Base-by-base conservation (phyloP, 2,888 invertebrate species). In the Chelonus formosanus region DNA sequence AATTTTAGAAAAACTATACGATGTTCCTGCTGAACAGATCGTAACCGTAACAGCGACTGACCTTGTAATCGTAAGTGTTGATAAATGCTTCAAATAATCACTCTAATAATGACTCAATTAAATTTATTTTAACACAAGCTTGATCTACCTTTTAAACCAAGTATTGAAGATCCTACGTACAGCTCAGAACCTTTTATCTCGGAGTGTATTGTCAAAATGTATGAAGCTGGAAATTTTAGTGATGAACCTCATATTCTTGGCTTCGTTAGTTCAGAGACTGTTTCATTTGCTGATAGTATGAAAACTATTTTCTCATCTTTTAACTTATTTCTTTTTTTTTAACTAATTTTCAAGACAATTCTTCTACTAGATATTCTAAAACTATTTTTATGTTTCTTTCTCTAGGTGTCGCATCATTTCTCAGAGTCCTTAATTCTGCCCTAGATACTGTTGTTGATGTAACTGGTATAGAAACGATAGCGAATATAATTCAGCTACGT, bases 1-100 rank as follows among this genome's bases (percentile, higher is more conserved):
- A 32, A 68, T 87, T 53, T 75, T 86, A 1, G 73, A 84, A 62
- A 81, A 78, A 68, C 74, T 87, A n/a, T 84, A 84, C 78, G 67
- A 70, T 3, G 68, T 86, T 70, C 70, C 85, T 3, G 76, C 75
- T 3, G 75, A 81, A 57, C 84, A 86, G 3, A 71, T 87, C 20
- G 76, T 86, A 7, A 66, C 87, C 10, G 76, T 86, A 7, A 67
- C 61, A 35, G 73, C 77, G 8, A 80, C 85, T 3, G 79, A 70
- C 1, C 40, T 40, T 40, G 40, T 2, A 40, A 40, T 40, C 3
- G 40, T 40, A 40, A 40, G 40, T 40, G 20, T 20, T 1, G 1
- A 20, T 20, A 20, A 20, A 20, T 20, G 20, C 20, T 20, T 20
- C 20, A 20, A 20, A 20, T 20, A 20, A 40, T 40, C 40, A 40